Base-by-base conservation (phyloP, 92 coral and sea anemone genomes). In the Heliopora coerulea region DNA sequence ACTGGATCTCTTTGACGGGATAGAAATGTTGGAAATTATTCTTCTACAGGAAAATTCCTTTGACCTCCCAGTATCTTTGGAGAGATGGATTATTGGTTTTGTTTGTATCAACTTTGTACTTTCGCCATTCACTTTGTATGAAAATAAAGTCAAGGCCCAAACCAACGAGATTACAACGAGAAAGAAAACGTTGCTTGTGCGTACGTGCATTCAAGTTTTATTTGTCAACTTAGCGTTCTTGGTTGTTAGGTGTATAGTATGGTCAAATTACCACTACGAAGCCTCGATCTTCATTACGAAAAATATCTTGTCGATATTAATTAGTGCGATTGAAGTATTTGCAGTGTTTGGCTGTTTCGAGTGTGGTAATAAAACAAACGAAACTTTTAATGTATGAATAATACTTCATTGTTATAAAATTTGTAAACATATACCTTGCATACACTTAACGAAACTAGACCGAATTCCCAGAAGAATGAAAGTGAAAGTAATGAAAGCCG, bases 251-350 rank as follows among this genome's bases (percentile, higher is more conserved):
- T 63, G 81, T 44, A 75, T 56, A 18, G 73, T 85, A 3, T 79
- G 50, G 48, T 21, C 67, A 0, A 33, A 80, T 29, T 80, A 67
- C 50, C 67, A 61, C 32, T 80, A 69, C 60, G 79, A 80, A 42
- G 88, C 84, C 24, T 80, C 88, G 32, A 75, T 85, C 37, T 85
- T 85, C 49, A 85, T 85, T 24, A 76, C 88, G 7, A 85, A 85
- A 32, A 85, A 85, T 29, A 65, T 80, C 1, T 31, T 80, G 8
- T 73, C 80, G n/a, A 73, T 73, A 28, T 60, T 64, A 46, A 56
- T 44, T 0, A 54, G 85, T 33, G 46, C 28, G 2, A 56, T 50
- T 37, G 85, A 81, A 33, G 12, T 81, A 23, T 13, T 34, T 49
- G 40, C 54, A 20, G 66, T 52, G 52, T 68, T 68, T 18, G 59